Conservation (phyloP, 92 coral and sea anemone genomes). For the Blastomussa wellsi region DNA sequence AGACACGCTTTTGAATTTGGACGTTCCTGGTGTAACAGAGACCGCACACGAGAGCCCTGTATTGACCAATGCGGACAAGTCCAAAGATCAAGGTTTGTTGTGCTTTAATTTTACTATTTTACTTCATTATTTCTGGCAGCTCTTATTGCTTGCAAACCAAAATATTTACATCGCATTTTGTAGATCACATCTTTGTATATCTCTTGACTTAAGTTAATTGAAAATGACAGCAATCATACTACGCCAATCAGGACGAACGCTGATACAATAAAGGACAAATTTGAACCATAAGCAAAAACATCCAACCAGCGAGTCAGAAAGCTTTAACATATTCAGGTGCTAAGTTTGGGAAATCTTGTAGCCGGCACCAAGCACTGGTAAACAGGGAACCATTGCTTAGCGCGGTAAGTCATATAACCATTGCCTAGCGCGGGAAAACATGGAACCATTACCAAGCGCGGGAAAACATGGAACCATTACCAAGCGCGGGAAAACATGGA, state of each 20-base stretch:
- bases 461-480: background rate
- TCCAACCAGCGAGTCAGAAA: background rate
- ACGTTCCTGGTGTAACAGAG: conserved; percentile 13
- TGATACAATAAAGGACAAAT: background rate
- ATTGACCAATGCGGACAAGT: background rate
- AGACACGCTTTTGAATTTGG: conserved; percentile 31
- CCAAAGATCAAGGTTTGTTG: conserved; percentile 30
- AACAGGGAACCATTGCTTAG: background rate
- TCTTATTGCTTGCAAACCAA: background rate
- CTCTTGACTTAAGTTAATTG: background rate
- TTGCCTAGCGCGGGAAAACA: background rate
- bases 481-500: background rate
- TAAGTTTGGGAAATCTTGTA: background rate
- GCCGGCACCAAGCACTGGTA: too few relatives aligned
- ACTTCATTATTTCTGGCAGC: background rate
- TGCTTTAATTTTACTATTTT: background rate
- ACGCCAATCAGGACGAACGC: background rate
- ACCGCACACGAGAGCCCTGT: background rate
- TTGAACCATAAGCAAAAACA: background rate
- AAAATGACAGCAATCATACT: background rate
- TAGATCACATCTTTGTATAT: background rate
- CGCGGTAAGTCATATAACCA: background rate
- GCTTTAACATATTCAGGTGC: background rate
- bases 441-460: background rate
- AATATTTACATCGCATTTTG: too few relatives aligned